Conservation (phyloP, 2,797 vertebrate genomes). For the Luscinia megarhynchos region DNA sequence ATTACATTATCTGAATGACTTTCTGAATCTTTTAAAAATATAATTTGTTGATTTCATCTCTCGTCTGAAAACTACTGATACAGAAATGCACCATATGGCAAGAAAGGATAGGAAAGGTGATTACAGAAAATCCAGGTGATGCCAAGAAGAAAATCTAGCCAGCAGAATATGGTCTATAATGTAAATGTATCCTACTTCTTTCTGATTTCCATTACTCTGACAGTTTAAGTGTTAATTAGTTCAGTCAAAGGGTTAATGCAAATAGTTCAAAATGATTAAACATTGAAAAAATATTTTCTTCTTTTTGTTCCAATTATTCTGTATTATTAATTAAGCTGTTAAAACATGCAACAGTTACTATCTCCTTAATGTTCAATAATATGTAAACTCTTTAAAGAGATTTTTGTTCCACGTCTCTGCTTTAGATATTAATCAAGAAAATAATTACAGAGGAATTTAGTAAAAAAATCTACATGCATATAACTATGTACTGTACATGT, state of each 20-base stretch:
- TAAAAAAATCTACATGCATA: constrained; percentile 72
- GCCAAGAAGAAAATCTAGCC: neutral
- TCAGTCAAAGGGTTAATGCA: constrained; percentile 45
- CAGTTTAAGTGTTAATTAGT: constrained; percentile 3
- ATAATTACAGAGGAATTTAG: constrained; percentile 77
- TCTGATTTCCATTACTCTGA: constrained; percentile 7
- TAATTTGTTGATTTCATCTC: neutral
- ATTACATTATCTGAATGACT: neutral
- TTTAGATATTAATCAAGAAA: constrained; percentile 76
- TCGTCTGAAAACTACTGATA: neutral
- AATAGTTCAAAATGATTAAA: constrained; percentile 57
- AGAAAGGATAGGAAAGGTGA: neutral
- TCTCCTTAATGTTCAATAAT: constrained; percentile 69
- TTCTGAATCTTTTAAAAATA: neutral
- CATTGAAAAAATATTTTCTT: constrained; percentile 38
- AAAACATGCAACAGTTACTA: constrained; percentile 60
- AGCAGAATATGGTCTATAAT: neutral
- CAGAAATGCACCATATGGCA: neutral
- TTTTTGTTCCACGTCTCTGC: constrained; percentile 63
- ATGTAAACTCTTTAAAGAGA: constrained; percentile 67
- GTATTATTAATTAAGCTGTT: constrained; percentile 62
- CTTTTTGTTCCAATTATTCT: constrained; percentile 59
- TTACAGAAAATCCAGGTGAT: constrained; percentile 13
- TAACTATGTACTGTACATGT: constrained; percentile 74
- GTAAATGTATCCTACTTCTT: neutral